Percentiles rank a stretch among this genome's conserved stretches.
Conservation (phyloP, 2,797 vertebrate species). For the Dicrostonyx torquatus region DNA sequence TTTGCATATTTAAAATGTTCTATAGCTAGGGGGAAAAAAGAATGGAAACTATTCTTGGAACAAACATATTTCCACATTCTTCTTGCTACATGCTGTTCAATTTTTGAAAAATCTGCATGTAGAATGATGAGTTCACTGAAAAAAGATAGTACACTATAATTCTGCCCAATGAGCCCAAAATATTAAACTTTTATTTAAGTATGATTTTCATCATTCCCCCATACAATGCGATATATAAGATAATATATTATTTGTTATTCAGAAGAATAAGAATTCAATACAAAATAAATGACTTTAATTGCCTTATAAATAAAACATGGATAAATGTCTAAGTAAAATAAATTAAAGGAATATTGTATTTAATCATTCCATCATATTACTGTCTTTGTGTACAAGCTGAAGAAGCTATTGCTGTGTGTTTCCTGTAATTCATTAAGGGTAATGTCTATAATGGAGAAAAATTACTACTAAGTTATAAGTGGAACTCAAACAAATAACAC, state of each 20-base stretch:
- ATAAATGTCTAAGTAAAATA: slow-evolving; percentile 73
- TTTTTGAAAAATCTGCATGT: background rate
- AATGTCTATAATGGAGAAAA: slow-evolving; percentile 64
- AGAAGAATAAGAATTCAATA: slow-evolving; percentile 39
- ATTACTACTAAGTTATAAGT: slow-evolving; percentile 46
- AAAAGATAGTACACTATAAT: slow-evolving; percentile 56
- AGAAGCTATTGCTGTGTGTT: slow-evolving; percentile 42
- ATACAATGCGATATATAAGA: slow-evolving; percentile 41
- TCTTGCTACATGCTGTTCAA: background rate
- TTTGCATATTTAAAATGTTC: slow-evolving; percentile 51
- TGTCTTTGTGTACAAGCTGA: slow-evolving; percentile 52
- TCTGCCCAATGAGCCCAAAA: slow-evolving; percentile 59
- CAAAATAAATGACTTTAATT: slow-evolving; percentile 73
- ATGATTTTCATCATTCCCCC: slow-evolving; percentile 62
- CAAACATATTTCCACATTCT: background rate
- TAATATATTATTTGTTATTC: slow-evolving; percentile 75
- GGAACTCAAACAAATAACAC: slow-evolving; percentile 62
- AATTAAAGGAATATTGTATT: slow-evolving; percentile 71
- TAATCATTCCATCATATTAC: slow-evolving; percentile 71
- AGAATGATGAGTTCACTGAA: slow-evolving; percentile 56
- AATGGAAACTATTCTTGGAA: background rate
- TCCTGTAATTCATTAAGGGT: slow-evolving; percentile 63
- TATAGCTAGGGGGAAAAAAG: background rate
- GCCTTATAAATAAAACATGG: slow-evolving; percentile 76
- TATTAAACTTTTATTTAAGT: slow-evolving; percentile 66